phyloP scores from a whole-genome alignment of 2,113 vertebrate genomes.

The Acanthochromis polyacanthus region DNA sequence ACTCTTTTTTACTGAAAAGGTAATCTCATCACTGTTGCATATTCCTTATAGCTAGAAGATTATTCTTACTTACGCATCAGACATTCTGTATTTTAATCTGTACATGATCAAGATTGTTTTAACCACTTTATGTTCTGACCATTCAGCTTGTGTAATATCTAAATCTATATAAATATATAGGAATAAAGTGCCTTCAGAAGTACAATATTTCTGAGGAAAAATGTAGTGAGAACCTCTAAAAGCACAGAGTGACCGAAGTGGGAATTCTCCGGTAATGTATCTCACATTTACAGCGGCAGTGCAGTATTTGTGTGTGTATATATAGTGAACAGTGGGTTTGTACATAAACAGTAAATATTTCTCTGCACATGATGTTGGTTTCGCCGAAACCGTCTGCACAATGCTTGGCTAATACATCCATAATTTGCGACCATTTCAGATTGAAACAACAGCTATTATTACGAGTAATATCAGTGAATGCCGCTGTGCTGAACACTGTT shows the following conservation, averaged over 20 bases:
- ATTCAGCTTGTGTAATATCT: too few relatives aligned
- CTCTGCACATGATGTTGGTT: conserved; percentile 23
- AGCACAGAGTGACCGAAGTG: neutral
- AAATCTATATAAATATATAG: too few relatives aligned
- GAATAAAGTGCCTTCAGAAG: too few relatives aligned
- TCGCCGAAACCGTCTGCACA: conserved; percentile 40
- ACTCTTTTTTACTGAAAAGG: too few relatives aligned
- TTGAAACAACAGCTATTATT: conserved; percentile 71
- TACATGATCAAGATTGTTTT: too few relatives aligned
- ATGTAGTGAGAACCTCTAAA: neutral
- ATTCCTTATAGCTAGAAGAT: too few relatives aligned
- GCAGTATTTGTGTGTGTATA: neutral
- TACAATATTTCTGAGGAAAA: neutral
- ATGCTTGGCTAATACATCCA: conserved; percentile 37
- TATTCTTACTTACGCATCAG: too few relatives aligned
- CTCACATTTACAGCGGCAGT: neutral
- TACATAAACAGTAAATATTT: conserved; percentile 28
- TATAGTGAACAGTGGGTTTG: neutral
- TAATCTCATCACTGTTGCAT: too few relatives aligned
- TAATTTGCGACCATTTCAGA: conserved; percentile 56
- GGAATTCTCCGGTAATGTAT: neutral
- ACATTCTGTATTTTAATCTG: too few relatives aligned
- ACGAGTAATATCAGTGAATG: conserved; percentile 69
- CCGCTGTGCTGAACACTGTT: conserved; percentile 65
- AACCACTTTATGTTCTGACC: too few relatives aligned